Conservation (phyloP, 1,140 invertebrate species). For the Drosophila bifasciata region DNA sequence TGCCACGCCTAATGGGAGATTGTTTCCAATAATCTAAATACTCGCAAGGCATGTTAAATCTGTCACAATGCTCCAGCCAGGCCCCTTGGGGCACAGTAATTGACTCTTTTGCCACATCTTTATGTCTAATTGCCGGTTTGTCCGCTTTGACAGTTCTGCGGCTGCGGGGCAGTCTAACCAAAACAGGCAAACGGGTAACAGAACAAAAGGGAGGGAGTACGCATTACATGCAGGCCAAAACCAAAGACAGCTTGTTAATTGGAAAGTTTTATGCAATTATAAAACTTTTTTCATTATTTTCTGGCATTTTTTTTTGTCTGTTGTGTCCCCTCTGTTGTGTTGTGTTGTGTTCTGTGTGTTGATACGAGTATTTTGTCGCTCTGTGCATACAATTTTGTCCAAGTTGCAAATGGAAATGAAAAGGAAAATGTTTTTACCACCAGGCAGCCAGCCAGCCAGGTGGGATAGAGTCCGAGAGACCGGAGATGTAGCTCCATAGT, state of each 20-base stretch:
- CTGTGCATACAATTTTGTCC: conserved; percentile 61
- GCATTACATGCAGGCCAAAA: conserved; percentile 46
- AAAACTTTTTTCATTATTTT: conserved; percentile 81
- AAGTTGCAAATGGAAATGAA: conserved; percentile 57
- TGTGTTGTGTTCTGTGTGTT: conserved; percentile 41
- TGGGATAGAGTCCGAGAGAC: too few relatives aligned
- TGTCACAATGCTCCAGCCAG: too few relatives aligned
- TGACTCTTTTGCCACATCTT: conserved; percentile 38
- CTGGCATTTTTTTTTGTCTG: conserved; percentile 55
- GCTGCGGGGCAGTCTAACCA: conserved; percentile 15
- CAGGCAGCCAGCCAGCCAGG: conserved; percentile 1
- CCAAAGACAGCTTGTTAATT: conserved; percentile 79
- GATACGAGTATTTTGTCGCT: conserved; percentile 65
- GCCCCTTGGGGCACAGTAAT: conserved; percentile 25
- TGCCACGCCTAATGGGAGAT: too few relatives aligned
- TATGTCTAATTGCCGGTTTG: conserved; percentile 68
- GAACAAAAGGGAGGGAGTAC: conserved; percentile 2
- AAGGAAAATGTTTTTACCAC: conserved; percentile 43
- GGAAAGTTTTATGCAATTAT: conserved; percentile 81
- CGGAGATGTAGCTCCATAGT: conserved; percentile 30
- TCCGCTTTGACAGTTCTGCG: conserved; percentile 44
- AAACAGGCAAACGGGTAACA: conserved; percentile 6
- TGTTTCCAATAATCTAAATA: too few relatives aligned
- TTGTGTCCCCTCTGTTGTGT: conserved; percentile 1
- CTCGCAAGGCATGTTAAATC: too few relatives aligned